phyloP scores from a whole-genome alignment of 2,113 vertebrate genomes.

The Bubo blakistoni region DNA sequence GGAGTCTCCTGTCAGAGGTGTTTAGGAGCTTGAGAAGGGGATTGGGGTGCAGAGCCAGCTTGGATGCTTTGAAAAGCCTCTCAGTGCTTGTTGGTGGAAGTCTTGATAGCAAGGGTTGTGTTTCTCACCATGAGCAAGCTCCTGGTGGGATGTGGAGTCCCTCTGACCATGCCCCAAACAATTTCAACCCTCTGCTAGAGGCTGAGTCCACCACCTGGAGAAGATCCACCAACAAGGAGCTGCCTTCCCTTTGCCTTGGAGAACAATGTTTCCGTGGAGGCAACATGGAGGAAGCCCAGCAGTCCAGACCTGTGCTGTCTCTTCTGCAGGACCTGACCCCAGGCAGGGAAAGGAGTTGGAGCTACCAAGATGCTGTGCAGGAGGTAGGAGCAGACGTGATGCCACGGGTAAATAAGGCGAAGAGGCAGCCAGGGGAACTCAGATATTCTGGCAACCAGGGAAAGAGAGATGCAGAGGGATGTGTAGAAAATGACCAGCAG shows the following conservation, averaged over 20 bases:
- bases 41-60: background rate
- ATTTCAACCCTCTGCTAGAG: background rate
- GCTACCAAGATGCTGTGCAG: background rate
- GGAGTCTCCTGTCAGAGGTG: background rate
- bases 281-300: background rate
- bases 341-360: background rate
- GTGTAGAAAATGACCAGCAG: background rate
- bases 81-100: background rate
- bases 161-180: background rate
- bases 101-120: background rate
- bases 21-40: background rate
- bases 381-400: background rate
- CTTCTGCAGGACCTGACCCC: background rate
- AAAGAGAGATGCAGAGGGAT: background rate
- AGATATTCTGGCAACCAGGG: accelerated
- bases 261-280: background rate
- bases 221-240: background rate
- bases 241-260: background rate
- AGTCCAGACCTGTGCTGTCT: accelerated
- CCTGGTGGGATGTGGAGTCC: background rate
- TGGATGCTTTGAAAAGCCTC: background rate
- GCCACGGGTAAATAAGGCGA: background rate
- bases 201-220: background rate
- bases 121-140: background rate
- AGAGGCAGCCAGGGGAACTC: background rate